phyloP scores from a whole-genome alignment of 2,113 vertebrate genomes.

The Scophthalmus maximus region DNA sequence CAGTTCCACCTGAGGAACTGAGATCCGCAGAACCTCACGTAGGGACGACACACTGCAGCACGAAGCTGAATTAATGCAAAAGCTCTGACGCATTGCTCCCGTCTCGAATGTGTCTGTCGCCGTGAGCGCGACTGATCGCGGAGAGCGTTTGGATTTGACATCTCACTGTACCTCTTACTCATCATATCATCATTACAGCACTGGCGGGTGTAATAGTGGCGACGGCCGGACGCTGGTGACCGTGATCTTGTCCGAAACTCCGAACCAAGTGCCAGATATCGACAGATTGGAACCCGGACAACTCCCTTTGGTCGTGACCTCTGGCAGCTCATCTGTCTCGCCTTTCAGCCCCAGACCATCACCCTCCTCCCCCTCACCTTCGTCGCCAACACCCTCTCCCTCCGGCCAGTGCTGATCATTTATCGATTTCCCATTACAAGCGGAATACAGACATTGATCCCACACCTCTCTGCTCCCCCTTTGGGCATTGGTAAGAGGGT shows the following conservation, averaged over 20 bases:
- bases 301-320: constrained; percentile 64
- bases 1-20: too few species aligned
- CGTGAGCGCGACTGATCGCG: not conserved
- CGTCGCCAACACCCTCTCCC: constrained; percentile 7
- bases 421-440: constrained; percentile 78
- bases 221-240: constrained; percentile 26
- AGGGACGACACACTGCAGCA: too few species aligned
- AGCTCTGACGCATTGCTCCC: too few species aligned
- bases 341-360: constrained; percentile 47
- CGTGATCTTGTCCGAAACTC: constrained; percentile 45
- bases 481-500: constrained; percentile 38
- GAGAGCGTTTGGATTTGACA: too few species aligned
- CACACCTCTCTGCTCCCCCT: constrained; percentile 40
- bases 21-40: too few species aligned
- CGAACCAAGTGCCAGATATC: constrained; percentile 37
- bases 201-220: too few species aligned
- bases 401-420: constrained; percentile 56
- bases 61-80: too few species aligned
- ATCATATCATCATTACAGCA: constrained; percentile 28
- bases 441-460: constrained; percentile 73
- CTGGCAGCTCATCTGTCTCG: constrained; percentile 52
- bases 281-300: constrained; percentile 51
- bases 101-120: too few species aligned
- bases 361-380: constrained; percentile 9
- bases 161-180: not conserved